A percentile compares a stretch with the other conserved stretches of the same genome.
phyloP scores from a whole-genome alignment of 2,797 vertebrate genomes.

The Malurus leucopterus region DNA sequence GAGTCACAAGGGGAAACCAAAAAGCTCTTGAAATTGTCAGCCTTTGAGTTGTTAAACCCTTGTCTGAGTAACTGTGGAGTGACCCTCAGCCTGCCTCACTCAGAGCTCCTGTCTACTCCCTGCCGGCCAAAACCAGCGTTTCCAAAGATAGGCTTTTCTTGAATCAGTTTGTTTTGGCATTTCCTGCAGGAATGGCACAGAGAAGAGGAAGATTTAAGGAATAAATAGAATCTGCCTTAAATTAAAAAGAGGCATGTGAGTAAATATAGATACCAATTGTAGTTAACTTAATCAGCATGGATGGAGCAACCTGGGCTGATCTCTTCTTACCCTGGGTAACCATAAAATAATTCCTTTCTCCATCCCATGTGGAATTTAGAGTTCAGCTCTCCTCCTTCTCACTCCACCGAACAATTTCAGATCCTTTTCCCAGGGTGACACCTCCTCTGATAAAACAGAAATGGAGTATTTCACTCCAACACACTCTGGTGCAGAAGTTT shows the following conservation, averaged over 20 bases:
- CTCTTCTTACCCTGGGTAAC: neutral
- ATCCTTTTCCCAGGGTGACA: neutral
- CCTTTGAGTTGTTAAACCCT: neutral
- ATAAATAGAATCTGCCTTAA: neutral
- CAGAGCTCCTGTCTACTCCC: neutral
- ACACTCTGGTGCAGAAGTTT: neutral
- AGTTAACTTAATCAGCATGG: neutral
- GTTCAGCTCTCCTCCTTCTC: neutral
- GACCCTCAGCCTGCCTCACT: neutral
- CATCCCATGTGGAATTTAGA: neutral
- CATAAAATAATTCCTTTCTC: neutral
- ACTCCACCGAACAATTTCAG: neutral
- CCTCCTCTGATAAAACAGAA: neutral
- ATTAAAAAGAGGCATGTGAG: neutral
- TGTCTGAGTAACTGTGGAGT: neutral
- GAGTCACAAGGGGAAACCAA: neutral
- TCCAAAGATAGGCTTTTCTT: neutral
- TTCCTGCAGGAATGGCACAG: neutral
- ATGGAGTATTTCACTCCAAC: neutral
- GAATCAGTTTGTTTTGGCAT: conserved; percentile 21
- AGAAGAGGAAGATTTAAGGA: neutral
- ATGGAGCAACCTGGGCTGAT: neutral
- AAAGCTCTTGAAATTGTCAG: neutral
- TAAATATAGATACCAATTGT: neutral
- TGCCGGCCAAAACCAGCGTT: neutral